phyloP scores from a whole-genome alignment of 2,797 vertebrate genomes.

The Eleutherodactylus coqui region DNA sequence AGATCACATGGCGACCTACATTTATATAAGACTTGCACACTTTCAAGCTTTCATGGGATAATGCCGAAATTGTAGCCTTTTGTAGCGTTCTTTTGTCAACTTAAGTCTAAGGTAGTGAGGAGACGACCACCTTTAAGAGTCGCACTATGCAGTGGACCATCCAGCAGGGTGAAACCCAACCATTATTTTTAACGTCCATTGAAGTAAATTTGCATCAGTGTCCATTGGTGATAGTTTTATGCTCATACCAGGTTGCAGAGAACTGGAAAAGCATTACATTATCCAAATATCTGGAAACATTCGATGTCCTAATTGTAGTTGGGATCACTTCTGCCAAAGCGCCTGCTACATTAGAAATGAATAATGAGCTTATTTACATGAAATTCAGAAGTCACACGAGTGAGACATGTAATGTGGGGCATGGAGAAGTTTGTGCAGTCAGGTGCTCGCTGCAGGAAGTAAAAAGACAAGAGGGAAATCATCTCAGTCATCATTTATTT shows the following conservation, averaged over 20 bases:
- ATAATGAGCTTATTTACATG: neutral
- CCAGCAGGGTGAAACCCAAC: no score
- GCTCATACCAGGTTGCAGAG: neutral
- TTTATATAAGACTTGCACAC: no score
- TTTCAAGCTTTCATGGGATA: no score
- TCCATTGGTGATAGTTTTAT: neutral
- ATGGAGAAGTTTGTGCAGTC: neutral
- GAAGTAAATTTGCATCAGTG: no score
- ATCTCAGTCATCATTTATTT: neutral
- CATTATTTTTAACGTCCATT: no score
- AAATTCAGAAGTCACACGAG: neutral
- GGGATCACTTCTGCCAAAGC: neutral
- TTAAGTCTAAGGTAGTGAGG: no score
- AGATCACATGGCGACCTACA: no score
- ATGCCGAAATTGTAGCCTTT: no score
- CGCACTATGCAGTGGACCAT: no score
- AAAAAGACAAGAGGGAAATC: slow-evolving; percentile 54
- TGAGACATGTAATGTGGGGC: neutral
- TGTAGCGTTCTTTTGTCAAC: no score
- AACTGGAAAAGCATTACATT: neutral
- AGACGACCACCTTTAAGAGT: no score
- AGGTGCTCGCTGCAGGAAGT: neutral
- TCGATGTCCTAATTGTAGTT: neutral
- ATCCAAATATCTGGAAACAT: neutral
- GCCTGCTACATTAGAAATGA: slow-evolving; percentile 3